Evolutionary conservation across 2,113 vertebrate species (phyloP).

Genomic region (Conger conger): DNA sequence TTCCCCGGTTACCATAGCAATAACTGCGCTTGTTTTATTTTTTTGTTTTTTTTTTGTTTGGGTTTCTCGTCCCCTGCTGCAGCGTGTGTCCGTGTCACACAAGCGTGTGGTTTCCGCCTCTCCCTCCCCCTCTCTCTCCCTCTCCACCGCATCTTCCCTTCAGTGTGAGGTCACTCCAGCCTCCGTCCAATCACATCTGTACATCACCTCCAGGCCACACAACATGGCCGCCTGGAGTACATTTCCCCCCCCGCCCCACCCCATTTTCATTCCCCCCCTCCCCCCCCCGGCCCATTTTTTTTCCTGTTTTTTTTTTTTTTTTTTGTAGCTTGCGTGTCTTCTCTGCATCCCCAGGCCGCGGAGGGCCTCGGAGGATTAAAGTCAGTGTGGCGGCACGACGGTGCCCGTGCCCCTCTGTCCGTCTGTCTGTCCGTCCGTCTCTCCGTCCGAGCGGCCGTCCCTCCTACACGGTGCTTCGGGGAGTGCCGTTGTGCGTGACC

Average conservation of each 20-base stretch:
- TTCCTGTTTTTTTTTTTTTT: slow-evolving; percentile 33
- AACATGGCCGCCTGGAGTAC: background rate
- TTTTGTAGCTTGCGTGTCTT: slow-evolving; percentile 39
- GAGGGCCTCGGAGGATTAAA: slow-evolving; percentile 56
- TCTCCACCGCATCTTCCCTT: background rate
- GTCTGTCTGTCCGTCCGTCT: slow-evolving; percentile 34
- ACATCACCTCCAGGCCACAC: slow-evolving; percentile 22
- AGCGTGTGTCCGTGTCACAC: slow-evolving; percentile 32
- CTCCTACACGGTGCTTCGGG: slow-evolving; percentile 84
- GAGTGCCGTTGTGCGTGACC: slow-evolving; percentile 90
- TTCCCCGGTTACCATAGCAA: no score
- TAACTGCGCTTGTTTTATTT: slow-evolving; percentile 14
- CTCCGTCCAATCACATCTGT: slow-evolving; percentile 36
- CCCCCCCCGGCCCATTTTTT: background rate
- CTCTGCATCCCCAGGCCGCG: slow-evolving; percentile 49
- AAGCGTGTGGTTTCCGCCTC: background rate
- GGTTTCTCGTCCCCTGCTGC: slow-evolving; percentile 19
- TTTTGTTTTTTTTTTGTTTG: background rate
- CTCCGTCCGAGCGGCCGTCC: slow-evolving; percentile 4
- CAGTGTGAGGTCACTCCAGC: slow-evolving; percentile 34
- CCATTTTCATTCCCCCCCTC: no score
- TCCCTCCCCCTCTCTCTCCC: background rate
- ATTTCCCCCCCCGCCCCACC: no score
- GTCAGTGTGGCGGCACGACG: slow-evolving; percentile 54
- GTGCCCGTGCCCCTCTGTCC: background rate